A percentile compares a stretch with the other conserved stretches of the same genome.
phyloP scores from a whole-genome alignment of 2,797 vertebrate genomes.

The Numenius phaeopus region DNA sequence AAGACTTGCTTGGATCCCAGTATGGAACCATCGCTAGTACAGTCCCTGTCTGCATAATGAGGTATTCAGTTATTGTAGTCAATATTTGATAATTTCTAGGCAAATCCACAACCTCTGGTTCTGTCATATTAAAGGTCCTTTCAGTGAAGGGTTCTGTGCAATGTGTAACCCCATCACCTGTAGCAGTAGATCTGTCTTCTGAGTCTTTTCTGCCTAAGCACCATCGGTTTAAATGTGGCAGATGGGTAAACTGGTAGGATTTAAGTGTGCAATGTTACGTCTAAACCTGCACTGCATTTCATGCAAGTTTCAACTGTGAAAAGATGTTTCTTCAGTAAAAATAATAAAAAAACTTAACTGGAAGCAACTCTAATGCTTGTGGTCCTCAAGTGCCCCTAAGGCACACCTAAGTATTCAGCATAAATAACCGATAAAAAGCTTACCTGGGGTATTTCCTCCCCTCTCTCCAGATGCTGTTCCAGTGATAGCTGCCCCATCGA shows the following conservation, averaged over 20 bases:
- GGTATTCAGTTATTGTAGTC: not conserved
- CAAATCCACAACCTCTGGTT: not conserved
- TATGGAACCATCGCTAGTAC: not conserved
- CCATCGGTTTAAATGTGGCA: not conserved
- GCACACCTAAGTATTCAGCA: not conserved
- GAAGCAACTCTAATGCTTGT: not conserved
- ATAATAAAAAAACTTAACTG: not conserved
- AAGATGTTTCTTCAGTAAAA: not conserved
- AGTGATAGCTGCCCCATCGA: slow-evolving; percentile 96
- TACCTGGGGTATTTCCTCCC: not conserved
- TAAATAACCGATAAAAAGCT: not conserved
- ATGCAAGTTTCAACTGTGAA: not conserved
- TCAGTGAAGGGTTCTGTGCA: not conserved
- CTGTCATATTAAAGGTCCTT: not conserved
- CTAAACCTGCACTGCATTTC: not conserved
- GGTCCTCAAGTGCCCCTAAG: not conserved
- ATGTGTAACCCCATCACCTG: not conserved
- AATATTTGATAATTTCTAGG: not conserved
- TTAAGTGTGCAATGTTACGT: not conserved
- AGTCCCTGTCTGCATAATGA: not conserved
- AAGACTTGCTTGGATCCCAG: not conserved
- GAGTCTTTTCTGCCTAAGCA: not conserved
- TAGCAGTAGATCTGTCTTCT: not conserved
- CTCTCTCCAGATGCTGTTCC: slow-evolving; percentile 86
- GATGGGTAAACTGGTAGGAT: not conserved